Evolutionary conservation across 2,888 invertebrate genomes (phyloP).

Genomic region (Luffia ferchaultella): DNA sequence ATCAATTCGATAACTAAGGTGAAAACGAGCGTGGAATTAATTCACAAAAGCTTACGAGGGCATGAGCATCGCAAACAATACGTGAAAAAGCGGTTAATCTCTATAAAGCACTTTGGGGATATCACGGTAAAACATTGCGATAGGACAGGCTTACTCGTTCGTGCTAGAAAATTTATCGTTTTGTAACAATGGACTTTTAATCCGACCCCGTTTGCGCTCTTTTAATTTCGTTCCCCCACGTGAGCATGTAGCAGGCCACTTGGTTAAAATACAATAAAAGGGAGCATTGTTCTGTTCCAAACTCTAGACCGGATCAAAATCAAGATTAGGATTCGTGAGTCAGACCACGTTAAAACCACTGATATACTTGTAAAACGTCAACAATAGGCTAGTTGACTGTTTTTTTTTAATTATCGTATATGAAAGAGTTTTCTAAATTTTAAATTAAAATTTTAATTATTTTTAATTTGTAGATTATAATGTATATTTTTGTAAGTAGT

Average conservation of each 20-base stretch:
- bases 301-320: too few relatives aligned
- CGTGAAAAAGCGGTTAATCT: not conserved
- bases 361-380: too few relatives aligned
- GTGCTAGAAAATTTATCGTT: conserved; percentile 48
- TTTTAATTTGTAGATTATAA: too few relatives aligned
- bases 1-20: too few relatives aligned
- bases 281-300: not conserved
- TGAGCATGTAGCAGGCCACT: conserved; percentile 15
- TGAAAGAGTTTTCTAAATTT: too few relatives aligned
- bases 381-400: too few relatives aligned
- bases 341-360: too few relatives aligned
- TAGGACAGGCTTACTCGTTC: conserved; percentile 31
- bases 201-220: conserved; percentile 33
- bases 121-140: conserved; percentile 26
- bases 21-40: too few relatives aligned
- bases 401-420: too few relatives aligned
- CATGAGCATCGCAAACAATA: not conserved
- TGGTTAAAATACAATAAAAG: not conserved
- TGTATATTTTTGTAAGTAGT: too few relatives aligned
- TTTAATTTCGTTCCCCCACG: conserved; percentile 37
- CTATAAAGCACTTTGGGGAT: not conserved
- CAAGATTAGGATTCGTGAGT: too few relatives aligned
- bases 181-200: conserved; percentile 44
- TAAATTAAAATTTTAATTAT: too few relatives aligned
- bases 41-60: not conserved